Evolutionary conservation across 2,888 invertebrate genomes (phyloP), one percentile per base, ranked within the genome.

Genomic region (Malthinus seriepunctatus): DNA sequence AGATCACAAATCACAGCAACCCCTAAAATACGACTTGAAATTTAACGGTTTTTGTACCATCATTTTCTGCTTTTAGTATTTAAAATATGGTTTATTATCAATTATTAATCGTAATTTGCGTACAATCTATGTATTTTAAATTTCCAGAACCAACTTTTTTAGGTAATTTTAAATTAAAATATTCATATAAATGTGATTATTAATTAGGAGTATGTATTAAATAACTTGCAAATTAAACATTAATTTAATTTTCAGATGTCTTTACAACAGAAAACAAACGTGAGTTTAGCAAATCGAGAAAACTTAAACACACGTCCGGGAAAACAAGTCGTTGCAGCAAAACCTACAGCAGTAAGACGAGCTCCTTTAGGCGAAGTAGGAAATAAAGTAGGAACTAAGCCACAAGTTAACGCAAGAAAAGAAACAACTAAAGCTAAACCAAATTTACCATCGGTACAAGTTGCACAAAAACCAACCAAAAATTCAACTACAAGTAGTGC

Each of bases 281-380:
- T 38, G 56, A 14, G 34, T 3, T 32, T 37, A 12, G 11, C 38
- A 12, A 62, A 65, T 48, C 63, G 64, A 51, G 68, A 71, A 63
- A 71, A 72, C 54, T 35, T 63, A 11, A 64, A 56, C 33, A 56
- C 10, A 44, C 48, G 49, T 52, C 56, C 34, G 58, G 68, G 54
- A 31, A 66, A 60, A 56, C 52, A 33, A 23, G 44, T 42, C 11
- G 39, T 65, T 53, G 63, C 46, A 39, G 60, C 44, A 39, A 63
- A 56, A 47, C 50, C 50, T 10, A 12, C 42, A 32, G 35, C 44
- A 42, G 45, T 51, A 11, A 65, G 65, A 47, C 65, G 74, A 60
- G 60, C 69, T 10, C 73, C 72, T 9, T 60, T 75, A 32, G 68
- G 70, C 14, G 73, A 73, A 45, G 53, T 73, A 8, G 67, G 69